These are phyloP conservation scores for Oceanodroma leucorhoa DNA, from an alignment of 2,797 vertebrate genomes.

Conservation along the genomic window DNA sequence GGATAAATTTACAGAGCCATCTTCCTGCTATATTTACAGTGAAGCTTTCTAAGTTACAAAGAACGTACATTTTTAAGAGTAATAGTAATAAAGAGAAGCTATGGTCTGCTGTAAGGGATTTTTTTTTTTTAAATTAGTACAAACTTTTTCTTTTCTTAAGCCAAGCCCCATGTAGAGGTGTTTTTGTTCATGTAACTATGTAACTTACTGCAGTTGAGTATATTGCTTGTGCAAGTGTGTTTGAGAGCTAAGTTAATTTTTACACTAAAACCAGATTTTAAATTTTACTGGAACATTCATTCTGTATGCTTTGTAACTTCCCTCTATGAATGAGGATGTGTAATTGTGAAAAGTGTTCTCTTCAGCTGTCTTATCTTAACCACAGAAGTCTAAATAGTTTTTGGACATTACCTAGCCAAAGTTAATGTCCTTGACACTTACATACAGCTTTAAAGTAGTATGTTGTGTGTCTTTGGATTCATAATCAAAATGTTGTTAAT, in stretches of 20 bases:
- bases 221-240: not conserved
- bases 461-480: not conserved
- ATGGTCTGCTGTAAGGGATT: rapidly evolving
- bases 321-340: not conserved
- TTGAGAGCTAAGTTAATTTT: not conserved
- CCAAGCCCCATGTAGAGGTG: not conserved
- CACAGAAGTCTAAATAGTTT: not conserved
- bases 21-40: not conserved
- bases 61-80: not conserved
- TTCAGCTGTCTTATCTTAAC: not conserved
- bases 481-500: not conserved
- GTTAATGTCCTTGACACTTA: not conserved
- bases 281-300: not conserved
- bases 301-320: not conserved
- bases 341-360: not conserved
- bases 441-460: rapidly evolving
- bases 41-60: not conserved
- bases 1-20: not conserved
- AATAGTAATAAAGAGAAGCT: not conserved
- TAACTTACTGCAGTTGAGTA: not conserved
- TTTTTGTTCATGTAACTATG: not conserved
- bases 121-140: not conserved
- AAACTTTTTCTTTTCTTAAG: not conserved
- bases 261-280: not conserved
- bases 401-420: not conserved